Evolutionary conservation across 1,140 invertebrate genomes (phyloP).

Genomic region (Camponotus pennsylvanicus): DNA sequence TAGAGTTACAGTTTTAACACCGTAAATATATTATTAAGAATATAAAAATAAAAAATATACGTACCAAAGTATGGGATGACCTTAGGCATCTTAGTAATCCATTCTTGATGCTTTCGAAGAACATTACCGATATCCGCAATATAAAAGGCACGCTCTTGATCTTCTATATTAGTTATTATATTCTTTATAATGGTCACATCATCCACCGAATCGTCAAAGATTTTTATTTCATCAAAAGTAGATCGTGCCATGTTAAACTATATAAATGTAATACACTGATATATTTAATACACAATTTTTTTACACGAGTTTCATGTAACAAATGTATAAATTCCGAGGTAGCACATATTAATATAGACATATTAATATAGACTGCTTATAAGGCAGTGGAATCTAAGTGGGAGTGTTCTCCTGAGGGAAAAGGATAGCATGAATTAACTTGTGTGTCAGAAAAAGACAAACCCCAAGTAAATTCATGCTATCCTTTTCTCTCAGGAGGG

Average conservation of each 20-base stretch:
- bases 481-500: no score
- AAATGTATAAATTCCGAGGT: no score
- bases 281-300: not conserved
- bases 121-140: slow-evolving; percentile 89
- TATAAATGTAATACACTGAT: not conserved
- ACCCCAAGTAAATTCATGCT: no score
- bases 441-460: no score
- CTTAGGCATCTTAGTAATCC: slow-evolving; percentile 89
- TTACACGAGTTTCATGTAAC: not conserved
- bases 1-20: slow-evolving; percentile 66
- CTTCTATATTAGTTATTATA: slow-evolving; percentile 78
- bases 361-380: no score
- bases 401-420: no score
- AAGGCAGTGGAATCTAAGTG: no score
- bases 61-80: slow-evolving; percentile 89
- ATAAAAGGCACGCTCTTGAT: slow-evolving; percentile 89
- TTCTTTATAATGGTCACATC: slow-evolving; percentile 77
- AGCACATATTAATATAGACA: no score
- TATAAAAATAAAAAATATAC: slow-evolving; percentile 43
- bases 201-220: slow-evolving; percentile 78
- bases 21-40: not conserved
- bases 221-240: slow-evolving; percentile 67
- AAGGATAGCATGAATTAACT: no score
- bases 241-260: slow-evolving; percentile 40
- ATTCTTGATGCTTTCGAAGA: slow-evolving; percentile 88